These are phyloP conservation scores for Desmodus rotundus DNA, from an alignment of 2,113 vertebrate species.

Conservation along the genomic window DNA sequence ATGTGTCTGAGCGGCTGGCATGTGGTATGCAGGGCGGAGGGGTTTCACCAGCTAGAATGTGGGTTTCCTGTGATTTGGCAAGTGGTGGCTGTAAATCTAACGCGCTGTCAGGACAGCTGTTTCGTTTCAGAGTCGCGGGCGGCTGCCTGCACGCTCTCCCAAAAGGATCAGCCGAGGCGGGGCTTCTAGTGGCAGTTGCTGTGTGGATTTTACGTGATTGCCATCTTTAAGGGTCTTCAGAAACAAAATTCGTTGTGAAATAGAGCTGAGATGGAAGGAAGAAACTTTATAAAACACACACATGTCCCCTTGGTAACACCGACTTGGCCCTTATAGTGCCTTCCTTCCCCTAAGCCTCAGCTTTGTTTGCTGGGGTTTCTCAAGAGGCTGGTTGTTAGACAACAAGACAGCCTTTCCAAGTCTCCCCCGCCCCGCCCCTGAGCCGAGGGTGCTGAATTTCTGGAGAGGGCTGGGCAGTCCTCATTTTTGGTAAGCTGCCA, in stretches of 20 bases:
- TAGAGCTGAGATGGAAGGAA: background rate
- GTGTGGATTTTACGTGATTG: background rate
- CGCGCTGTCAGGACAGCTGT: conserved; percentile 54
- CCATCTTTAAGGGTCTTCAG: background rate
- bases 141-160: background rate
- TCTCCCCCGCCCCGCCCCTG: background rate
- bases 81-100: conserved; percentile 16
- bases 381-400: background rate
- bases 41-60: conserved; percentile 56
- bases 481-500: background rate
- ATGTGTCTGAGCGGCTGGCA: conserved; percentile 84
- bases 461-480: background rate
- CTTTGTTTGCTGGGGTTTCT: conserved; percentile 12
- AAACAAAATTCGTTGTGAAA: background rate
- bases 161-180: background rate
- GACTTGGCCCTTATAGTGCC: background rate
- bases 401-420: background rate
- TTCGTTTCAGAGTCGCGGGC: conserved; percentile 36
- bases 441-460: background rate
- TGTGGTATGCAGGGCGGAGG: conserved; percentile 73
- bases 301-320: background rate
- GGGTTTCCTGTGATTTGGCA: conserved; percentile 26
- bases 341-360: background rate
- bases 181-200: background rate
- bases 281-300: background rate